Base-by-base conservation (phyloP, 2,888 invertebrate species). In the Meloe dianella region DNA sequence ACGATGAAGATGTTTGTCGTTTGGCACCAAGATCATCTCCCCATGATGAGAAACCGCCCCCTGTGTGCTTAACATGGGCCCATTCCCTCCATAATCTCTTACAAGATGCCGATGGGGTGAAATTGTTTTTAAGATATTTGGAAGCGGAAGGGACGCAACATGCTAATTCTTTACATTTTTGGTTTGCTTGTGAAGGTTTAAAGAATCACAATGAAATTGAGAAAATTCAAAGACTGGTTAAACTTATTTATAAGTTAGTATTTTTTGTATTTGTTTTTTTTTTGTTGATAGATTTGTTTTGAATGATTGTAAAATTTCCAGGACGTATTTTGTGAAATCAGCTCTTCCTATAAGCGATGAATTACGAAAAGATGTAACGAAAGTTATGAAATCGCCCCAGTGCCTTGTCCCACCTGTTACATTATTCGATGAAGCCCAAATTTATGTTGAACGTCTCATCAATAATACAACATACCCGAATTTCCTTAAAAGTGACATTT, bases 401-500 rank as follows among this genome's bases (percentile, higher is more conserved):
- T 92, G 92, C 84, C 77, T 83, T 71, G 80, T 82, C 66, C 79
- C 81, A 54, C 80, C 82, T 8, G 89, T 90, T 77, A 90, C 89
- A 77, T 90, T 97, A 77, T 97, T 95, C 83, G 95, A 96, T 84
- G 89, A 89, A 74, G 94, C 84, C 32, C 84, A 84, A 74, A 77
- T 79, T 56, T 82, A 88, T 85, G 92, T 95, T 78, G 95, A 95
- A 81, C 88, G 89, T 56, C 89, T 92, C 67, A 95, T 97, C 82
- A 92, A 92, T 72, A 91, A 92, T 82, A 92, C 94, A 68, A 93
- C 94, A 70, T 97, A 97, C 86, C 94, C 93, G 66, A 92, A 94
- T 84, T 98, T 98, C 85, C 89, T 98, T 73, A 92, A 92, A 77
- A 96, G 96, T 77, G 96, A 97, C 79, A 89, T 94, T 84, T 97